Evolutionary conservation across 1,140 invertebrate genomes (phyloP).

Genomic region (Nilaparvata lugens): DNA sequence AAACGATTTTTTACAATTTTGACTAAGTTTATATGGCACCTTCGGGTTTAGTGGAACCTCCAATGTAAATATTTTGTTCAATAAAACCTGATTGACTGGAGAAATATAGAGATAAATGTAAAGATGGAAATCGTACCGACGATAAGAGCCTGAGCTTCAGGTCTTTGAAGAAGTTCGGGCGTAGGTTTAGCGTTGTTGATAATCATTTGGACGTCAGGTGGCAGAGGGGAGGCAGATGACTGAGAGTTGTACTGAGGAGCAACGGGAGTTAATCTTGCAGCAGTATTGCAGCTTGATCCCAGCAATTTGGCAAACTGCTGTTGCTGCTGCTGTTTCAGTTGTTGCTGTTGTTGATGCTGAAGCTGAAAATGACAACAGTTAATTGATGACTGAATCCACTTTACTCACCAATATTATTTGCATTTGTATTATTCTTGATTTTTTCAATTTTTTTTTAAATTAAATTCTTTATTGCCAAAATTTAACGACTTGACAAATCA

Average conservation of each 20-base stretch:
- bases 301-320: slow-evolving; percentile 24
- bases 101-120: slow-evolving; percentile 1
- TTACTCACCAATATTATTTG: too few species aligned
- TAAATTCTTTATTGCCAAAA: too few species aligned
- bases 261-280: slow-evolving; percentile 10
- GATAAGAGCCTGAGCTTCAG: slow-evolving; percentile 62
- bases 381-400: background rate
- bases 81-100: background rate
- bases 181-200: slow-evolving; percentile 40
- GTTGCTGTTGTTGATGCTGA: slow-evolving; percentile 31
- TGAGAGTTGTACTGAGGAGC: slow-evolving; percentile 14
- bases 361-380: slow-evolving; percentile 7
- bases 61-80: too few species aligned
- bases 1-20: too few species aligned
- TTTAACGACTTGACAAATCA: too few species aligned
- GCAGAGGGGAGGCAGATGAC: slow-evolving; percentile 35
- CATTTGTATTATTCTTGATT: too few species aligned
- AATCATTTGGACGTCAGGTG: slow-evolving; percentile 44
- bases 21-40: too few species aligned
- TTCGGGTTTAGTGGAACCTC: too few species aligned
- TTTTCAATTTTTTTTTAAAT: too few species aligned
- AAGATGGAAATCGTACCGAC: slow-evolving; percentile 41
- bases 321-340: slow-evolving; percentile 36
- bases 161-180: slow-evolving; percentile 53
- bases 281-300: slow-evolving; percentile 3